Evolutionary conservation across 2,888 invertebrate genomes (phyloP).

Genomic region (Quadroppia sp.): DNA sequence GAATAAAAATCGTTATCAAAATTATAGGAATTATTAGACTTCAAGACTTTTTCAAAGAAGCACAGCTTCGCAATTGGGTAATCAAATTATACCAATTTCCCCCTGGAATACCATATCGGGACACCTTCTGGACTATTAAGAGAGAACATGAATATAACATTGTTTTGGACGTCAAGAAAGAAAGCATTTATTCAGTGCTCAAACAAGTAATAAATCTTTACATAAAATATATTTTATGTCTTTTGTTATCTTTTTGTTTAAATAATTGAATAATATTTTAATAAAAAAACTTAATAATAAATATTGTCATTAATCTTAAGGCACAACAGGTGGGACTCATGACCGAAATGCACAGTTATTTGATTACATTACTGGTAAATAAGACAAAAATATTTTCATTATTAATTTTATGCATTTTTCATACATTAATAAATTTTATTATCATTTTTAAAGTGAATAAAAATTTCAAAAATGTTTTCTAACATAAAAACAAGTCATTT

Average conservation of each 20-base stretch:
- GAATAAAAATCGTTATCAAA: too few species aligned
- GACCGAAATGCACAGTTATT: conserved; percentile 90
- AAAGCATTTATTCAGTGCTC: conserved; percentile 48
- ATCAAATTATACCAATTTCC: conserved; percentile 48
- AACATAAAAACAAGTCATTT: too few species aligned
- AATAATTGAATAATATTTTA: background rate
- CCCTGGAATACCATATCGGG: conserved; percentile 45
- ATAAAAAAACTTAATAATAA: background rate
- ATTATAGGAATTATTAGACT: conserved; percentile 48
- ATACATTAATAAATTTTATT: too few species aligned
- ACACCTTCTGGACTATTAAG: conserved; percentile 45
- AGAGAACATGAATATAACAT: conserved; percentile 47
- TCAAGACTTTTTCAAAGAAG: conserved; percentile 49
- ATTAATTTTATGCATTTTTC: background rate
- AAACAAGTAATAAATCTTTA: conserved; percentile 47
- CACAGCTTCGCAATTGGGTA: conserved; percentile 48
- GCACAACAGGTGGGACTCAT: conserved; percentile 96
- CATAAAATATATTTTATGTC: too few species aligned
- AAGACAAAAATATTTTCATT: background rate
- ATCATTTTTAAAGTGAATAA: too few species aligned
- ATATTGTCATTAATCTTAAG: conserved; percentile 52
- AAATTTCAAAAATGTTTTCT: too few species aligned
- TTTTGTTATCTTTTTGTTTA: background rate
- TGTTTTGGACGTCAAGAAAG: conserved; percentile 48
- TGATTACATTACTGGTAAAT: conserved; percentile 82